Percentiles rank a stretch among this genome's conserved stretches.
These are phyloP conservation scores for Morpho helenor DNA, from an alignment of 2,888 invertebrate genomes.

Conservation along the genomic window DNA sequence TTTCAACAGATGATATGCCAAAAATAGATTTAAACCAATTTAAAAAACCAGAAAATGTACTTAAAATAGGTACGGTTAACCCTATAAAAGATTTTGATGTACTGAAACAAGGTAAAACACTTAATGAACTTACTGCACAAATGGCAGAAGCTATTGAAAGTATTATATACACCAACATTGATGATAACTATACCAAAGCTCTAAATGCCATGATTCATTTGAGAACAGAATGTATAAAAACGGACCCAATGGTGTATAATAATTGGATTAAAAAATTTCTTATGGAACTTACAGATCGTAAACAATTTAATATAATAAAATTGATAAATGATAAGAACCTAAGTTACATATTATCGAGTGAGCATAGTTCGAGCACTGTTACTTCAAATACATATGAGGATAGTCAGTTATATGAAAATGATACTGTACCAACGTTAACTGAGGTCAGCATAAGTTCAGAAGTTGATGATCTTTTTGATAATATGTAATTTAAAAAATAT, in stretches of 20 bases:
- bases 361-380: conserved; percentile 54
- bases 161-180: conserved; percentile 55
- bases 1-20: conserved; percentile 37
- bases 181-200: conserved; percentile 57
- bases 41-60: conserved; percentile 37
- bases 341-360: conserved; percentile 54
- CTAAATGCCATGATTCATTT: conserved; percentile 53
- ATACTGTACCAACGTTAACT: conserved; percentile 56
- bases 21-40: conserved; percentile 40
- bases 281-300: conserved; percentile 42
- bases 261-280: conserved; percentile 61
- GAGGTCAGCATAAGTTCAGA: conserved; percentile 56
- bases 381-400: conserved; percentile 51
- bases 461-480: conserved; percentile 67
- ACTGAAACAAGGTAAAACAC: conserved; percentile 58
- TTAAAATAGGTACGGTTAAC: conserved; percentile 76
- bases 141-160: conserved; percentile 62
- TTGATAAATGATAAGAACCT: conserved; percentile 49
- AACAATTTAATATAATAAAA: conserved; percentile 44
- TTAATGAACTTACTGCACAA: conserved; percentile 45
- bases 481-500: conserved; percentile 41
- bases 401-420: conserved; percentile 64
- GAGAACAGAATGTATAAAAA: conserved; percentile 54
- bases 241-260: conserved; percentile 57
- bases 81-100: conserved; percentile 80